phyloP scores from a whole-genome alignment of 2,113 vertebrate genomes.

The Platysternon megacephalum region DNA sequence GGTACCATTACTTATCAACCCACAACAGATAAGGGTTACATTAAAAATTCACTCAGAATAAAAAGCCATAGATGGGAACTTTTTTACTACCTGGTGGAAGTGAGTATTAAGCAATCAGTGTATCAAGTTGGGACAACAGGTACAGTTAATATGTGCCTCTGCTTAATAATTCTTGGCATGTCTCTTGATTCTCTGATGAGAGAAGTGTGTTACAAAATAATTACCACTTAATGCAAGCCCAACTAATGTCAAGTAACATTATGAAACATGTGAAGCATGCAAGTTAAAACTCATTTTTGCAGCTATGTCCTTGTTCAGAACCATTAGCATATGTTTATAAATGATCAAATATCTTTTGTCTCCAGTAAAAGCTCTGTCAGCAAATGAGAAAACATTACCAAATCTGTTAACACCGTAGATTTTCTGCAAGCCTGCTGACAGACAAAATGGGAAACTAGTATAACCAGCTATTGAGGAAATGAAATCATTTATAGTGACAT shows the following conservation, averaged over 20 bases:
- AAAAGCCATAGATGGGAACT: neutral
- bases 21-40: constrained; percentile 5
- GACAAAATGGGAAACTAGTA: constrained; percentile 58
- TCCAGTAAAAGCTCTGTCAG: constrained; percentile 69
- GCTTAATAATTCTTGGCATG: constrained; percentile 34
- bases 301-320: constrained; percentile 19
- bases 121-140: constrained; percentile 26
- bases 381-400: constrained; percentile 60
- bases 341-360: constrained; percentile 59
- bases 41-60: neutral
- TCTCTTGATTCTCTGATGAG: constrained; percentile 50
- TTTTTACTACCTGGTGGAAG: constrained; percentile 8
- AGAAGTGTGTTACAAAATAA: constrained; percentile 51
- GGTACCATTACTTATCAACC: neutral
- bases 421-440: constrained; percentile 63
- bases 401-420: constrained; percentile 51
- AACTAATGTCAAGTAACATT: constrained; percentile 45
- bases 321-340: constrained; percentile 55
- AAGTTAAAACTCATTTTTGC: constrained; percentile 67
- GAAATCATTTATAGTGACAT: constrained; percentile 47
- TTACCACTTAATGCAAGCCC: constrained; percentile 48
- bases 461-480: constrained; percentile 67
- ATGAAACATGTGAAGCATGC: constrained; percentile 53
- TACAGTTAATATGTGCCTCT: constrained; percentile 39
- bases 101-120: neutral